phyloP scores from a whole-genome alignment of 2,113 vertebrate species.

The Ciconia boyciana region DNA sequence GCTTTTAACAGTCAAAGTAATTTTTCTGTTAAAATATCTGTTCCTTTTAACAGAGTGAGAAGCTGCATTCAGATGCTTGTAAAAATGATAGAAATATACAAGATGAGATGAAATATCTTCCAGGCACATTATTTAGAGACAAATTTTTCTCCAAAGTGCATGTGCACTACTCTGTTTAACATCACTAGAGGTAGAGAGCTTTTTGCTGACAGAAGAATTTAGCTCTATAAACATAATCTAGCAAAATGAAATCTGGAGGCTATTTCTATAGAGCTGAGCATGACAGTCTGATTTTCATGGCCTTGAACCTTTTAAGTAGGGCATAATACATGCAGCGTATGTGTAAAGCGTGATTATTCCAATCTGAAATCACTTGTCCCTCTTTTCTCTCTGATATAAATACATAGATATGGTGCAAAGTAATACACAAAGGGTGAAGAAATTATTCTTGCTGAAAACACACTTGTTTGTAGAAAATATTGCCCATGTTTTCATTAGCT shows the following conservation, averaged over 20 bases:
- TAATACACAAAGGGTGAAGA: neutral
- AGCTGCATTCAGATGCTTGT: neutral
- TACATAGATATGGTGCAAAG: accelerated
- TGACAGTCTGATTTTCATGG: neutral
- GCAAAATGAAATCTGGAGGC: neutral
- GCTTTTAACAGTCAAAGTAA: neutral
- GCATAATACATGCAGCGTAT: neutral
- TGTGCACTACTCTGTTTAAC: neutral
- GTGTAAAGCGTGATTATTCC: neutral
- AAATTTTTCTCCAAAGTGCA: neutral
- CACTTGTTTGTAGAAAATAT: neutral
- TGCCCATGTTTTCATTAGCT: neutral
- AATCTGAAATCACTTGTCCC: neutral
- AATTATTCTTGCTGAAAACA: neutral
- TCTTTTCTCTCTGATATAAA: neutral
- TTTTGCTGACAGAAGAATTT: neutral
- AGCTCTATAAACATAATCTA: neutral
- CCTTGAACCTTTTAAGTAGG: neutral
- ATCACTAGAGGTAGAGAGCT: neutral
- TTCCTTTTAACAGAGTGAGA: neutral
- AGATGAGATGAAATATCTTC: neutral
- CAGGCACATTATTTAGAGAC: neutral
- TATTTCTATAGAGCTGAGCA: neutral
- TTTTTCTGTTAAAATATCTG: neutral
- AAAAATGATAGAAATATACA: neutral